Evolutionary conservation across 2,888 invertebrate species (phyloP).

Genomic region (Ectemnius lituratus): DNA sequence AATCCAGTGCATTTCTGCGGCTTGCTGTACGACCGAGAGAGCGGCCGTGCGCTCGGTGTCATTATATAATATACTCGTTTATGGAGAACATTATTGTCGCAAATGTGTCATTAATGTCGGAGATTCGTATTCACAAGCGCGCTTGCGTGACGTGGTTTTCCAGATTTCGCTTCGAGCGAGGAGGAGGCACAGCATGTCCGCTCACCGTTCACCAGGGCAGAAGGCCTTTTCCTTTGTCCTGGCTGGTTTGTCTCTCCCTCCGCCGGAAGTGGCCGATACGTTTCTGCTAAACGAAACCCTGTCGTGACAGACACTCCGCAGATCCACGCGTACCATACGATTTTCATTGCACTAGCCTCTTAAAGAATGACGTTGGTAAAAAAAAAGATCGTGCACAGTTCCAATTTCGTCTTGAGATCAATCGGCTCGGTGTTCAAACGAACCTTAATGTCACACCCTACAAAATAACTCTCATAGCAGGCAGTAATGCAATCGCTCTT

Average conservation of each 20-base stretch:
- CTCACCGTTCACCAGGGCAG: not conserved
- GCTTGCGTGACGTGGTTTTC: conserved; percentile 65
- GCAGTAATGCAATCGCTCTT: not conserved
- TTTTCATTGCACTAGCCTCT: not conserved
- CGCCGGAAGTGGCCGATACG: conserved; percentile 66
- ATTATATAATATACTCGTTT: conserved; percentile 72
- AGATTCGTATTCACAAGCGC: conserved; percentile 65
- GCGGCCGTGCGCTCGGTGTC: conserved; percentile 47
- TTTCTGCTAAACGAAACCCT: conserved; percentile 58
- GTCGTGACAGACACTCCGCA: conserved; percentile 37
- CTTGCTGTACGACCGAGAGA: conserved; percentile 1
- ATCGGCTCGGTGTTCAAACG: not conserved
- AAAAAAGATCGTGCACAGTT: not conserved
- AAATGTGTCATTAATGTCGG: conserved; percentile 72
- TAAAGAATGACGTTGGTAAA: not conserved
- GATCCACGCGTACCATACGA: not conserved
- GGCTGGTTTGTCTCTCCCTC: conserved; percentile 45
- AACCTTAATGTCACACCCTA: not conserved
- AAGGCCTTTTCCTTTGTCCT: conserved; percentile 16
- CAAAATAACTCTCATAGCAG: conserved; percentile 1
- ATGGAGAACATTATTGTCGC: conserved; percentile 72
- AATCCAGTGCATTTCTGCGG: conserved; percentile 3
- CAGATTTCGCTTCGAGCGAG: conserved; percentile 59
- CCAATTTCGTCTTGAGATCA: too few species aligned
- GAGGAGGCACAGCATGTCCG: conserved; percentile 12